Evolutionary conservation across 2,888 invertebrate genomes (phyloP).

Genomic region (Quadroppia sp.): DNA sequence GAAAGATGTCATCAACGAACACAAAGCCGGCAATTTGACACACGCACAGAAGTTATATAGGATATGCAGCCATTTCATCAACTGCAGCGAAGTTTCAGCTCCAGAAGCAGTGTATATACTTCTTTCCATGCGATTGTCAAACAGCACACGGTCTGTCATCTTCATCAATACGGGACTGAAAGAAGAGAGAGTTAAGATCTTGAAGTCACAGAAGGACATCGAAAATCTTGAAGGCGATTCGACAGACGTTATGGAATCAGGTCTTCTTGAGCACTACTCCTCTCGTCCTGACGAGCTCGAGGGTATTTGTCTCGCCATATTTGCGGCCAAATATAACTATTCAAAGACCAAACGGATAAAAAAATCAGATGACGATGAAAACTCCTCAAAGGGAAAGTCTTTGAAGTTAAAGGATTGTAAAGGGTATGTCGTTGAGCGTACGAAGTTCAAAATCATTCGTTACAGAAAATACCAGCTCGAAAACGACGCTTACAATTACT

Average conservation of each 20-base stretch:
- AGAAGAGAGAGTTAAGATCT: slow-evolving; percentile 48
- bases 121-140: slow-evolving; percentile 48
- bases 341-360: background rate
- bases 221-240: slow-evolving; percentile 32
- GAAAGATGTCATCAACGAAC: slow-evolving; percentile 41
- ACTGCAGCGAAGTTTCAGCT: slow-evolving; percentile 48
- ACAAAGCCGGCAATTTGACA: slow-evolving; percentile 48
- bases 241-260: slow-evolving; percentile 41
- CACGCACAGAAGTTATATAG: slow-evolving; percentile 46
- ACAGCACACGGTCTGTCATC: slow-evolving; percentile 43
- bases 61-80: slow-evolving; percentile 48
- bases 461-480: background rate
- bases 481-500: slow-evolving; percentile 44
- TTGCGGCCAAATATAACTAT: slow-evolving; percentile 46
- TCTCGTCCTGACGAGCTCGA: slow-evolving; percentile 48
- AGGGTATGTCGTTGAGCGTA: background rate
- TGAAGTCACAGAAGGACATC: slow-evolving; percentile 48
- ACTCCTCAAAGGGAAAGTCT: background rate
- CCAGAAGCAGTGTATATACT: slow-evolving; percentile 49
- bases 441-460: background rate
- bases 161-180: slow-evolving; percentile 48
- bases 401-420: background rate
- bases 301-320: slow-evolving; percentile 49
- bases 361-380: slow-evolving; percentile 32
- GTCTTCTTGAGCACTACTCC: slow-evolving; percentile 49